Conservation (phyloP, 2,797 vertebrate species). For the Lepilemur septentrionalis region DNA sequence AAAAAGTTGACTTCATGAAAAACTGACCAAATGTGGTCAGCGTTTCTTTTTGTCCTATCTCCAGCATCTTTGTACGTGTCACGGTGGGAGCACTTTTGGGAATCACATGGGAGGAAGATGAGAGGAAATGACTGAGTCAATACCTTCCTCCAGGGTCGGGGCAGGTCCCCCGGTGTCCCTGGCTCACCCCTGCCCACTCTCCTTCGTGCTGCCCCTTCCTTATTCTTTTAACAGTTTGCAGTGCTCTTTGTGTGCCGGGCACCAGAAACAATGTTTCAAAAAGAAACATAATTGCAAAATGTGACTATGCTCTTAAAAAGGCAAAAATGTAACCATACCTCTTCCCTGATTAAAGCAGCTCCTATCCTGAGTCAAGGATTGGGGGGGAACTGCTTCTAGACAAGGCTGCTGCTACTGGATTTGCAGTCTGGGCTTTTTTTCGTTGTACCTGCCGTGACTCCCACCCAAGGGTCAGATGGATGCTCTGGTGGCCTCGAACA, state of each 20-base stretch:
- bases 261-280: background rate
- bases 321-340: background rate
- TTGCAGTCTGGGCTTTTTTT: background rate
- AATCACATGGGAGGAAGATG: background rate
- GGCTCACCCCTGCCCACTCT: background rate
- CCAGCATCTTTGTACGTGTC: background rate
- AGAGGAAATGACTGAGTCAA: background rate
- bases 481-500: background rate
- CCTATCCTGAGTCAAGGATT: background rate
- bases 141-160: background rate
- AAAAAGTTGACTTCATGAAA: background rate
- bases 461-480: background rate
- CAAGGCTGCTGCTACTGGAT: background rate
- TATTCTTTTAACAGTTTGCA: background rate
- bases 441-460: background rate
- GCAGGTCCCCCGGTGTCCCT: background rate
- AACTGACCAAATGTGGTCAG: background rate
- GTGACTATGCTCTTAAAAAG: background rate
- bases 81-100: background rate
- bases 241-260: background rate
- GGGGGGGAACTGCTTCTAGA: background rate
- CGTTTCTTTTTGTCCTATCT: background rate
- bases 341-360: background rate
- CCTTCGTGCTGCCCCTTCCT: background rate
- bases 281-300: background rate